Conservation (phyloP, 1,140 invertebrate genomes). For the Lasioglossum baleicum region DNA sequence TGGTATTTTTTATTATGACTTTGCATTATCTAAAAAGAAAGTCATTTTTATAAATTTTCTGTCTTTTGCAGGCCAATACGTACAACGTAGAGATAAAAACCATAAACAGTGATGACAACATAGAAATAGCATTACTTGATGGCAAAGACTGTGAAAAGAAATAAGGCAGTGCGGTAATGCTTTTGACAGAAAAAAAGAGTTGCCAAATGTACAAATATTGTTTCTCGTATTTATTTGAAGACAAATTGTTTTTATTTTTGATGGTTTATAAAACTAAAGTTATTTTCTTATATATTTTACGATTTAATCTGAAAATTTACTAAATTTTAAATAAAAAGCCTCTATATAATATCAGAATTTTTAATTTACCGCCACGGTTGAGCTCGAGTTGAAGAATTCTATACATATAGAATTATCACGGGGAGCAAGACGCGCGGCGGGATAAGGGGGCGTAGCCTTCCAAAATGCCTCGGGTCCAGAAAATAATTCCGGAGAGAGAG, state of each 20-base stretch:
- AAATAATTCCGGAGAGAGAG: too few relatives aligned
- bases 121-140: slow-evolving; percentile 47
- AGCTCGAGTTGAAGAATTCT: too few relatives aligned
- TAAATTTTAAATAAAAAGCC: slow-evolving; percentile 3
- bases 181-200: background rate
- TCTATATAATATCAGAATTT: background rate
- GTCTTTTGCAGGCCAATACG: slow-evolving; percentile 43
- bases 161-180: background rate
- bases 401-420: too few relatives aligned
- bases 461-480: too few relatives aligned
- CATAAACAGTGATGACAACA: background rate
- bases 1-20: slow-evolving; percentile 60
- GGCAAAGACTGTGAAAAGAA: background rate
- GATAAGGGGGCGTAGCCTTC: too few relatives aligned
- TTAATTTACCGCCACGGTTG: background rate
- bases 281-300: background rate
- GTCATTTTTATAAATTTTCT: background rate
- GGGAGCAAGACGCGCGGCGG: too few relatives aligned
- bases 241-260: slow-evolving; percentile 1
- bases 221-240: background rate
- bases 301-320: background rate
- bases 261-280: background rate
- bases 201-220: background rate
- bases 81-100: slow-evolving; percentile 46
- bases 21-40: background rate